Conservation (phyloP, 1,140 invertebrate genomes). For the Linepithema humile region DNA sequence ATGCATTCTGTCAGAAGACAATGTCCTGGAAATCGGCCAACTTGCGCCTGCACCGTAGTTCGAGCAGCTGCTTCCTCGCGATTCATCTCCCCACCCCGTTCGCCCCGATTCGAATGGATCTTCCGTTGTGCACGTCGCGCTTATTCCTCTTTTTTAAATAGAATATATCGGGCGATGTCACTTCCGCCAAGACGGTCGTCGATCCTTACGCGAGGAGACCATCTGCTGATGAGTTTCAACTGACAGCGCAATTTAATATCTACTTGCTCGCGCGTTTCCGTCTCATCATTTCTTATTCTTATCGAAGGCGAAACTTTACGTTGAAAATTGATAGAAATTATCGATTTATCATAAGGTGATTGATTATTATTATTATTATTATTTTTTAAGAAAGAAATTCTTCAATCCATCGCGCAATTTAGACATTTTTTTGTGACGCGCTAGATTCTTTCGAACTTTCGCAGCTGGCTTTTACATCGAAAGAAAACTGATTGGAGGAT, state of each 20-base stretch:
- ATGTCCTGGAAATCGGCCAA: constrained; percentile 70
- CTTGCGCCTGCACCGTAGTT: constrained; percentile 2
- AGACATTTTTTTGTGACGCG: too few relatives aligned
- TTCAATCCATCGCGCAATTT: too few relatives aligned
- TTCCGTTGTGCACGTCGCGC: constrained; percentile 8
- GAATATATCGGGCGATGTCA: background rate
- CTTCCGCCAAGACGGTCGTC: constrained; percentile 42
- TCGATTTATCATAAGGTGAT: background rate
- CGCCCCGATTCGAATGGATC: background rate
- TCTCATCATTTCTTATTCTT: too few relatives aligned
- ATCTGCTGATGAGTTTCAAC: constrained; percentile 33
- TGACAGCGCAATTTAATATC: background rate
- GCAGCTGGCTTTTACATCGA: background rate
- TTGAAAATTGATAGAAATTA: background rate
- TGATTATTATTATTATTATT: too few relatives aligned
- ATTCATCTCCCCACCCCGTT: constrained; percentile 16
- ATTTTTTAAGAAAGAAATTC: too few relatives aligned
- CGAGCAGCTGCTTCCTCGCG: constrained; percentile 10
- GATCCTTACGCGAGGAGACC: constrained; percentile 41
- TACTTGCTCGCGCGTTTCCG: background rate
- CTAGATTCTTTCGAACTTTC: background rate
- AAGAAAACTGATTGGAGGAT: background rate
- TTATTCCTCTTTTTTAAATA: constrained; percentile 7
- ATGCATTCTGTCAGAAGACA: constrained; percentile 63
- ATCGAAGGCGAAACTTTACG: background rate